These are phyloP conservation scores for Chaetops frenatus DNA, from an alignment of 2,113 vertebrate genomes.

Conservation along the genomic window DNA sequence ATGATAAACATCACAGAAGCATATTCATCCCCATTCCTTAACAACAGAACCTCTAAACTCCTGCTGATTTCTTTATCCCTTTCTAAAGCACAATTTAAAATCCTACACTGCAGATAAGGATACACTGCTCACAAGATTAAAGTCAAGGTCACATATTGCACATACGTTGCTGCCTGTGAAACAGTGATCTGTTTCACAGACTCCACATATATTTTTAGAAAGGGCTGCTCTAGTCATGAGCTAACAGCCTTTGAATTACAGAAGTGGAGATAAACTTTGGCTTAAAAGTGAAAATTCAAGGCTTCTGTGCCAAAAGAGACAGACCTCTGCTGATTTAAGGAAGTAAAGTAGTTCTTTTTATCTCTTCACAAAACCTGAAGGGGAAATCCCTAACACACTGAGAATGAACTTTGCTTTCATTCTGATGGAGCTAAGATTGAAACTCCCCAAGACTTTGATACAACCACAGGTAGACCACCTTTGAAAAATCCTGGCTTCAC, in stretches of 20 bases:
- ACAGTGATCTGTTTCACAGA: constrained; percentile 15
- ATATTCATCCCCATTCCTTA: constrained; percentile 25
- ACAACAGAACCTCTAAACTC: constrained; percentile 6
- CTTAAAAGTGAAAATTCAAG: not conserved
- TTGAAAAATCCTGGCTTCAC: not conserved
- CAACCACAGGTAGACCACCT: not conserved
- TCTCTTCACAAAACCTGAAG: not conserved
- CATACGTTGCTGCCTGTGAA: not conserved
- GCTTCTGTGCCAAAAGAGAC: not conserved
- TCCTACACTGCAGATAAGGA: constrained; percentile 8
- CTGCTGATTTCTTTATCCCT: not conserved
- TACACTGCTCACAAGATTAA: not conserved
- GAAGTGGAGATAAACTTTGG: not conserved
- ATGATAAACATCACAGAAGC: constrained; percentile 27
- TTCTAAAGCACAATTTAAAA: constrained; percentile 24
- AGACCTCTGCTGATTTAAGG: not conserved
- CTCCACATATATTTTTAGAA: constrained; percentile 40
- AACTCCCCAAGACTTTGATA: not conserved
- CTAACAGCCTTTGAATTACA: not conserved
- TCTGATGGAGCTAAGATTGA: not conserved
- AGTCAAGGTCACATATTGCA: constrained; percentile 37
- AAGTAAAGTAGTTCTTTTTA: not conserved
- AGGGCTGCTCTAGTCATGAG: not conserved
- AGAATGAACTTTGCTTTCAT: not conserved
- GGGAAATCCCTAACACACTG: not conserved